Evolutionary conservation across 1,140 invertebrate genomes (phyloP), one percentile per base, ranked within the genome.

Genomic region (Globodera ellingtonae): DNA sequence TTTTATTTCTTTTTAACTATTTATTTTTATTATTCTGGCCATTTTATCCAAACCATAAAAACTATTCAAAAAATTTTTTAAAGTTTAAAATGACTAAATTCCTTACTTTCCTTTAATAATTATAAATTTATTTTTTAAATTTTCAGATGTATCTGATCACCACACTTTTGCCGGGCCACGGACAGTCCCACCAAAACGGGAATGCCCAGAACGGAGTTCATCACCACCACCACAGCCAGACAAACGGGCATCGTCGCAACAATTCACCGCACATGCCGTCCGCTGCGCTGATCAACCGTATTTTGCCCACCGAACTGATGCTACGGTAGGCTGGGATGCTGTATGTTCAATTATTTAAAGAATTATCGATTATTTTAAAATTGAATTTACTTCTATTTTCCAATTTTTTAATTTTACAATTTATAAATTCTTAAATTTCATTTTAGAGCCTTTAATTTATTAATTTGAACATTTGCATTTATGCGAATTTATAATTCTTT

Each of bases 81-180:
- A 9, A 8, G 15, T 52, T 52, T 52, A 10, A 10, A 8, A 52
- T 52, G 2, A 52, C 9, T 7, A 10, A 8, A 52, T 52, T 69
- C n/a, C n/a, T 44, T 69, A 69, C 35, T 69, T 69, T 69, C 9
- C n/a, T 69, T 44, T 10, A 65, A 59, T 73, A 24, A 73, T 0
- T 0, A 69, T 62, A 47, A 67, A 50, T 56, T 48, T 21, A 62
- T 70, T 84, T 35, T 35, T 35, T 2, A 35, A 35, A 35, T 35
- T 35, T 79, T 79, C 44, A 89, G 87, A 89, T 87, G 87, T 89
- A 89, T 75, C 74, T 89, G 35, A 89, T 89, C 52, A 89, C 87
- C 35, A 86, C 88, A 35, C 75, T 89, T 24, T 66, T 85, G 47
- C 85, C 87, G 50, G 75, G 46, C 10, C 66, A 59, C 47, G 75